Percentiles rank a stretch among this genome's conserved stretches.
Conservation (phyloP, 2,888 invertebrate genomes). For the Brenthis hecate region DNA sequence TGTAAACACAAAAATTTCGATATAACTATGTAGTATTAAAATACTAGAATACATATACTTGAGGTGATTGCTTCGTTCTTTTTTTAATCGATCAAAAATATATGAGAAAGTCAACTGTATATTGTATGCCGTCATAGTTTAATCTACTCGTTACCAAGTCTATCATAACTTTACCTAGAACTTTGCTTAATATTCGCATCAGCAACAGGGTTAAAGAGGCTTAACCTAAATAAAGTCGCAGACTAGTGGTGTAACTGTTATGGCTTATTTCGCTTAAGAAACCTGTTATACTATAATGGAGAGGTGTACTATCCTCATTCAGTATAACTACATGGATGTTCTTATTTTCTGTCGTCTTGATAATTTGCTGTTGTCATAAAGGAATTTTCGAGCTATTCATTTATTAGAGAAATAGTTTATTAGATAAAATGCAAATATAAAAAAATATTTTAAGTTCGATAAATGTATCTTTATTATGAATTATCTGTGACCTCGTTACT, state of each 20-base stretch:
- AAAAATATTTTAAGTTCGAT: not conserved
- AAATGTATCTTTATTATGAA: constrained; percentile 26
- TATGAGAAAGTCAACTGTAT: not conserved
- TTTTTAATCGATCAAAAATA: too few relatives aligned
- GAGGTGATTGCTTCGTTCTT: too few relatives aligned
- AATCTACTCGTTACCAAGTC: constrained; percentile 20
- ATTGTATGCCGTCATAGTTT: constrained; percentile 29
- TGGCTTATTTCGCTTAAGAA: constrained; percentile 39
- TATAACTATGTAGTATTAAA: too few relatives aligned
- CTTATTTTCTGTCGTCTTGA: constrained; percentile 44
- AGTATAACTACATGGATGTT: constrained; percentile 38
- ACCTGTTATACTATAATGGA: constrained; percentile 40
- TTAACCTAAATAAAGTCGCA: constrained; percentile 28
- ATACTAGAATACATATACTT: too few relatives aligned
- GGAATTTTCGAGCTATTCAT: too few relatives aligned
- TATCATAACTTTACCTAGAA: constrained; percentile 28
- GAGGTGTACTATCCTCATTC: constrained; percentile 32
- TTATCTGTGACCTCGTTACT: constrained; percentile 26
- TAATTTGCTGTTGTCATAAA: constrained; percentile 27
- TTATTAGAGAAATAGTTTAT: too few relatives aligned
- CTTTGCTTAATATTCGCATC: constrained; percentile 31
- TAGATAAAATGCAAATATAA: too few relatives aligned
- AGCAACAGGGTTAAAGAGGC: constrained; percentile 29
- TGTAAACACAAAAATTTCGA: too few relatives aligned
- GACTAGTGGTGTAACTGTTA: constrained; percentile 40